These are phyloP conservation scores for Cerastoderma edule DNA, from an alignment of 2,888 invertebrate species.

Conservation along the genomic window DNA sequence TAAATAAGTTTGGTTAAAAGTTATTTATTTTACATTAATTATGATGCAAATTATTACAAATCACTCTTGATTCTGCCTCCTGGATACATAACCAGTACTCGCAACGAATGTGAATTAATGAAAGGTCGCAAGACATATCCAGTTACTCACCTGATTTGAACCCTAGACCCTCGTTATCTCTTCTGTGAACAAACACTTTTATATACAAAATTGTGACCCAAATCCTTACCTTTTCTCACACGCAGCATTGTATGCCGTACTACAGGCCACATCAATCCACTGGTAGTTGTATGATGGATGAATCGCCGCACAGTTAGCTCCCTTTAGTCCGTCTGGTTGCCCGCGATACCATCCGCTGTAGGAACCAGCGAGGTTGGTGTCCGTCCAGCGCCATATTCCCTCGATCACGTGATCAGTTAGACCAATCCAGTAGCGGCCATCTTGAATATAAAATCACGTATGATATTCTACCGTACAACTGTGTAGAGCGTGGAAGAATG, in stretches of 20 bases:
- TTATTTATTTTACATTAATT: no score
- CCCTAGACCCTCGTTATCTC: background rate
- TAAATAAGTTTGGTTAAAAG: no score
- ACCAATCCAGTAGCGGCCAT: conserved; percentile 24
- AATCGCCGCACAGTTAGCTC: conserved; percentile 16
- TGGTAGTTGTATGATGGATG: background rate
- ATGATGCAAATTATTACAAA: no score
- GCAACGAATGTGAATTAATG: no score
- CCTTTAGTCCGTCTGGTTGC: conserved; percentile 18
- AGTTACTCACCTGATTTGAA: background rate
- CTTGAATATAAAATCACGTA: no score
- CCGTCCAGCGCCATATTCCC: conserved; percentile 23
- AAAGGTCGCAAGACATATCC: background rate
- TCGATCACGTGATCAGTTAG: conserved; percentile 20
- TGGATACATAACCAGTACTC: no score
- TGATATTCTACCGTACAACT: no score
- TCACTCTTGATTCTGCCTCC: no score
- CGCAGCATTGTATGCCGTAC: background rate
- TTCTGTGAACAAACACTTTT: background rate
- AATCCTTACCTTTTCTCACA: conserved; percentile 8
- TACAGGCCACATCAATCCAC: conserved; percentile 6
- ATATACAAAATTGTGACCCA: background rate
- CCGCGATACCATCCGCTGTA: conserved; percentile 17
- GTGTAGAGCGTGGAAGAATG: no score
- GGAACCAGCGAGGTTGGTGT: conserved; percentile 16